These are phyloP conservation scores for Zenarchopterus dispar DNA, from an alignment of 2,797 vertebrate genomes.

Conservation along the genomic window DNA sequence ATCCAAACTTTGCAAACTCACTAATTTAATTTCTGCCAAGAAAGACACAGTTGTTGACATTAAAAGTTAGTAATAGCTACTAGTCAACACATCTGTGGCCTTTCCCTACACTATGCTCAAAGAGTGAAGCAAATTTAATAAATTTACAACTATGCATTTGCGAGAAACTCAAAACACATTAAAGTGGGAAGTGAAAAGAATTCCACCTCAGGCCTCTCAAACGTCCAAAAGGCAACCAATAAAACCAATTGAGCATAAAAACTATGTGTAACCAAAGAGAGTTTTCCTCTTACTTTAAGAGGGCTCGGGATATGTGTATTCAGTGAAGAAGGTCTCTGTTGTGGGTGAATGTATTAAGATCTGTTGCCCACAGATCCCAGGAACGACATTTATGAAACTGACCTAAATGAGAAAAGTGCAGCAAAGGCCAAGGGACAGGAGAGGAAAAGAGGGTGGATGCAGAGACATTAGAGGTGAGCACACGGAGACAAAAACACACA, in stretches of 20 bases:
- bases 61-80: constrained; percentile 44
- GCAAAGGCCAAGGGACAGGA: constrained; percentile 36
- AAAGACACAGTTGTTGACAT: constrained; percentile 45
- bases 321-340: constrained; percentile 44
- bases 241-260: constrained; percentile 76
- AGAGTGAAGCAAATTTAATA: constrained; percentile 45
- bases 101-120: constrained; percentile 39
- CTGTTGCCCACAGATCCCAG: constrained; percentile 33
- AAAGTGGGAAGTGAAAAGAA: constrained; percentile 45
- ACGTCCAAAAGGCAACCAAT: constrained; percentile 69
- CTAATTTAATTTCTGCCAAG: constrained; percentile 45
- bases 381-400: constrained; percentile 61
- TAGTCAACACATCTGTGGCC: constrained; percentile 54
- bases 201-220: constrained; percentile 43
- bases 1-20: constrained; percentile 48
- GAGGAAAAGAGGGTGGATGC: constrained; percentile 1
- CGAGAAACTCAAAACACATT: constrained; percentile 60
- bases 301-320: constrained; percentile 43
- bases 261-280: constrained; percentile 61
- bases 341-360: constrained; percentile 37
- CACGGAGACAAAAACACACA: constrained; percentile 9
- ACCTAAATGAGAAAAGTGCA: constrained; percentile 48
- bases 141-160: constrained; percentile 52
- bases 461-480: constrained; percentile 28
- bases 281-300: constrained; percentile 37